Base-by-base conservation (phyloP, 2,797 vertebrate species). In the Remorina albescens region DNA sequence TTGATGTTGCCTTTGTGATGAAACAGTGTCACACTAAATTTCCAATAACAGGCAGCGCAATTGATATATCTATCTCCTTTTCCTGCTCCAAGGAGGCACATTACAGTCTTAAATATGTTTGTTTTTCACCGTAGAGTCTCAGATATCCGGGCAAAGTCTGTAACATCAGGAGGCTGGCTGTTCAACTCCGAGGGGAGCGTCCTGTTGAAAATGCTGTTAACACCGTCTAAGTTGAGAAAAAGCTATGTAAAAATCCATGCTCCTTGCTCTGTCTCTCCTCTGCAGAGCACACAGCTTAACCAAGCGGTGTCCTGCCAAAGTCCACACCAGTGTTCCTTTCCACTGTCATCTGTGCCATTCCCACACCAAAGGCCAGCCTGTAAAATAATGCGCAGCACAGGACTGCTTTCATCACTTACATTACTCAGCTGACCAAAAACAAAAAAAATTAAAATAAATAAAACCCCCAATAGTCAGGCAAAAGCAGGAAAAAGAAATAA, bases 331-430 rank as follows among this genome's bases (percentile, higher is more conserved):
- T 95, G 80, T 91, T 95, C 95, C 86, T 95, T 96, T 96, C 95
- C 94, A 93, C 94, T 95, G 96, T 98, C 96, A 97, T 97, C 96
- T 97, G 96, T 94, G 94, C 93, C 92, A 81, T 95, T 96, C 96
- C 95, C 96, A 97, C 85, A 90, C 87, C 82, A 86, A 81, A 95
- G 96, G 92, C 91, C 94, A 95, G 95, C 92, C 95, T 80, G 95
- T 95, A 74, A 72, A 89, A 90, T 82, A 86, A 86, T 82, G 85
- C 78, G 37, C 70, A 23, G 61, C 58, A 61, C 49, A 78, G 74
- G 93, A 70, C 94, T 94, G 93, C 95, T 95, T 95, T 86, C 90
- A 94, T 93, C 92, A 92, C 93, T 58, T 57, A 21, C 53, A 78
- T 77, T 80, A 68, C 57, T 61, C 59, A 60, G 61, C 53, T 79